Percentiles rank a stretch among this genome's conserved stretches.
phyloP scores from a whole-genome alignment of 1,140 invertebrate species.

The Eufriesea mexicana region DNA sequence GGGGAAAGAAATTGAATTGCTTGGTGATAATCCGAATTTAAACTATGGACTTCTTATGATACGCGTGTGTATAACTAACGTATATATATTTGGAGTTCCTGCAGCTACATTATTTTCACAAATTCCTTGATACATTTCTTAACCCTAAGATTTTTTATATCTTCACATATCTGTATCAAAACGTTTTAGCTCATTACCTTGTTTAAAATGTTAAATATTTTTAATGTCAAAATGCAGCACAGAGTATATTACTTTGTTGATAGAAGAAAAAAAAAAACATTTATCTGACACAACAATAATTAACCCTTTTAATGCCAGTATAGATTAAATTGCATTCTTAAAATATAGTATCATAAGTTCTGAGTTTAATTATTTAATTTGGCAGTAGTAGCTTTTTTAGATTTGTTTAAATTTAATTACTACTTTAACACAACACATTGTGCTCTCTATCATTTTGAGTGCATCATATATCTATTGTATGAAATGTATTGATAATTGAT shows the following conservation, averaged over 20 bases:
- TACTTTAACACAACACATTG: background rate
- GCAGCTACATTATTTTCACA: constrained; percentile 34
- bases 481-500: background rate
- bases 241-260: constrained; percentile 55
- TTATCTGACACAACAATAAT: constrained; percentile 49
- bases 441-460: background rate
- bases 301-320: constrained; percentile 59
- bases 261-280: background rate
- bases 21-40: constrained; percentile 47
- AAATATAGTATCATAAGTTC: constrained; percentile 8
- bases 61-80: constrained; percentile 16
- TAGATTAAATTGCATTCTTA: constrained; percentile 46
- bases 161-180: constrained; percentile 23
- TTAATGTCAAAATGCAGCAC: constrained; percentile 30
- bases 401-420: background rate
- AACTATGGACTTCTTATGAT: constrained; percentile 31
- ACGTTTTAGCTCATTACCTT: background rate
- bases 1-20: background rate
- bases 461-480: background rate
- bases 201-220: constrained; percentile 32
- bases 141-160: constrained; percentile 25
- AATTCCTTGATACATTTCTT: constrained; percentile 14
- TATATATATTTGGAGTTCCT: constrained; percentile 23
- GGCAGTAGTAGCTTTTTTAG: constrained; percentile 25
- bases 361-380: constrained; percentile 31